Conservation (phyloP, 2,888 invertebrate genomes). For the Cheiracanthium punctorium region DNA sequence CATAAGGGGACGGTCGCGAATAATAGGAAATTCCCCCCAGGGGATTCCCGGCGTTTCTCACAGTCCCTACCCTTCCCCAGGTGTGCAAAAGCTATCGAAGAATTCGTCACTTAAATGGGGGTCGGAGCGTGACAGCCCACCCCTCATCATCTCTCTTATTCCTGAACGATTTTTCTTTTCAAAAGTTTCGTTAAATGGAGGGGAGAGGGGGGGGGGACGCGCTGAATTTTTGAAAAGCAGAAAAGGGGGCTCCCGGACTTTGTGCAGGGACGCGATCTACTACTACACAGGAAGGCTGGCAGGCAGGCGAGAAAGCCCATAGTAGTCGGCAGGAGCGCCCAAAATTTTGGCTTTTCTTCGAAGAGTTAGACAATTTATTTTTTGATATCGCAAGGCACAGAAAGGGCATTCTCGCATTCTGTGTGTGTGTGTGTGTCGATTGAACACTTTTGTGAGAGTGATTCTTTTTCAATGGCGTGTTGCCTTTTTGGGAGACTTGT, state of each 20-base stretch:
- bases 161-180: slow-evolving; percentile 7
- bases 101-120: slow-evolving; percentile 62
- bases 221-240: slow-evolving; percentile 15
- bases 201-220: background rate
- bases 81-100: slow-evolving; percentile 54
- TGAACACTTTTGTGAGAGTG: slow-evolving; percentile 14
- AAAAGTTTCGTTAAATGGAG: background rate
- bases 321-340: background rate
- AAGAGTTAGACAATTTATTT: slow-evolving; percentile 64
- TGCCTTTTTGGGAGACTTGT: slow-evolving; percentile 37
- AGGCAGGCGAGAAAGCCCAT: no score
- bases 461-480: slow-evolving; percentile 20
- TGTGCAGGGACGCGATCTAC: slow-evolving; percentile 8
- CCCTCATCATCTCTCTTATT: background rate
- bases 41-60: slow-evolving; percentile 29
- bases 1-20: slow-evolving; percentile 28
- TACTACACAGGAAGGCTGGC: no score
- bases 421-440: slow-evolving; percentile 10
- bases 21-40: slow-evolving; percentile 38
- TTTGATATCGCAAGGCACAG: slow-evolving; percentile 32
- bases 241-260: slow-evolving; percentile 15
- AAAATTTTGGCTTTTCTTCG: slow-evolving; percentile 28
- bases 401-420: slow-evolving; percentile 8
- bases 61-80: slow-evolving; percentile 24
- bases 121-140: background rate